These are phyloP conservation scores for Nasonia oneida DNA, from an alignment of 2,888 invertebrate species.

Conservation along the genomic window DNA sequence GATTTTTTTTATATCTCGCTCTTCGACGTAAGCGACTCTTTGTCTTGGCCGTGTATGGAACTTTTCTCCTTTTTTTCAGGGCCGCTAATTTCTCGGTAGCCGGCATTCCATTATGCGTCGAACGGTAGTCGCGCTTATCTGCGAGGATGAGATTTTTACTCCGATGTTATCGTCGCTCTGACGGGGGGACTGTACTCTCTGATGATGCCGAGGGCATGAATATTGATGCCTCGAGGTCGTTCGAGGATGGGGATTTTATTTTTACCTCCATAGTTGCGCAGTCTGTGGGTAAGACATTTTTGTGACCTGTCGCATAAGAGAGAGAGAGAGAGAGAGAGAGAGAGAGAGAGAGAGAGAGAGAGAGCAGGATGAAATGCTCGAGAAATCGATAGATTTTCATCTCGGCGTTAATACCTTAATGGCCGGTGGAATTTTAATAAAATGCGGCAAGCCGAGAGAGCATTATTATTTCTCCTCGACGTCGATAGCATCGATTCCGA, in stretches of 20 bases:
- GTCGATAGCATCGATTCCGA: not conserved
- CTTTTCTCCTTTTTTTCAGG: not conserved
- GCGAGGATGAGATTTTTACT: not conserved
- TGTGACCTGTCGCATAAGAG: not conserved
- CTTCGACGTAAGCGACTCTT: not conserved
- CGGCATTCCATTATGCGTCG: slow-evolving; percentile 32
- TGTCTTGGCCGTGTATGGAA: not conserved
- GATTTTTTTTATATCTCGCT: not conserved
- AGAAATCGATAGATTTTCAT: not conserved
- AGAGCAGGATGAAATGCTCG: not conserved
- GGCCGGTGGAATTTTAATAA: not conserved
- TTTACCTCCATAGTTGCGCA: not conserved
- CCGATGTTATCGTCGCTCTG: not conserved
- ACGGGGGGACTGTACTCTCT: not conserved
- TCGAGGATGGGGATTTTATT: not conserved
- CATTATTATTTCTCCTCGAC: not conserved
- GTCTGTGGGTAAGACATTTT: not conserved
- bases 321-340: not conserved
- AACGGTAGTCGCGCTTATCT: slow-evolving; percentile 30
- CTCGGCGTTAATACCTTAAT: not conserved
- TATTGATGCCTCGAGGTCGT: slow-evolving; percentile 45
- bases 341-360: not conserved
- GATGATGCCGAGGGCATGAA: slow-evolving; percentile 11
- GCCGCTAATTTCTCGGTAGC: slow-evolving; percentile 44
- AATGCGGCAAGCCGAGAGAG: not conserved